Base-by-base conservation (phyloP, 2,113 vertebrate species). In the Theropithecus gelada region DNA sequence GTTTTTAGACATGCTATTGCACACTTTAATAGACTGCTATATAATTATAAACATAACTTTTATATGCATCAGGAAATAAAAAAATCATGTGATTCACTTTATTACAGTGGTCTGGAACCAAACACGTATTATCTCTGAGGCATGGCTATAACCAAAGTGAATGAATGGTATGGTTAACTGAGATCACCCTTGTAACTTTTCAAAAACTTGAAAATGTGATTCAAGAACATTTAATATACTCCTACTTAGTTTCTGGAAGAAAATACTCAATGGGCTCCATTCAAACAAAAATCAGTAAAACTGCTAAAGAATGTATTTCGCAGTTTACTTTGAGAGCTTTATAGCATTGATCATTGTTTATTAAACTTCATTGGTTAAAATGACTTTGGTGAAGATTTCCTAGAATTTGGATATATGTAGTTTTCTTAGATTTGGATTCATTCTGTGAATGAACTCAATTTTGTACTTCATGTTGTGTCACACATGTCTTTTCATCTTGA, bases 261-360 rank as follows among this genome's bases (percentile, higher is more conserved):
- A 88, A 94, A 89, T 82, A 92, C 64, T 52, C 25, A 87, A 12
- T 84, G 50, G 75, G 14, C 40, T 89, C 90, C 52, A 87, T 75
- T 96, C 55, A 97, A 85, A 96, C 27, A 76, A 66, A 90, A 97
- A 40, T 89, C 59, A 93, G 81, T 95, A 45, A 85, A 88, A 96
- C 23, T 73, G 38, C 22, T n/a, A 91, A 93, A 85, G 50, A 90
- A 78, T 70, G 22, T 57, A 64, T 92, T 76, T 57, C 45, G 79
- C 10, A 22, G 16, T 94, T 92, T 87, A 76, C 27, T 94, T 80
- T 32, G 25, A 80, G 38, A 88, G 35, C 25, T 82, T 81, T 88
- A 88, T 72, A 45, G 66, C n/a, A 88, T 14, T 87, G 30, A 43
- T 96, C 55, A 83, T 68, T 88, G 64, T 88, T 95, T 90, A 87